Conservation (phyloP, 2,797 vertebrate genomes). For the Rhynchonycteris naso region DNA sequence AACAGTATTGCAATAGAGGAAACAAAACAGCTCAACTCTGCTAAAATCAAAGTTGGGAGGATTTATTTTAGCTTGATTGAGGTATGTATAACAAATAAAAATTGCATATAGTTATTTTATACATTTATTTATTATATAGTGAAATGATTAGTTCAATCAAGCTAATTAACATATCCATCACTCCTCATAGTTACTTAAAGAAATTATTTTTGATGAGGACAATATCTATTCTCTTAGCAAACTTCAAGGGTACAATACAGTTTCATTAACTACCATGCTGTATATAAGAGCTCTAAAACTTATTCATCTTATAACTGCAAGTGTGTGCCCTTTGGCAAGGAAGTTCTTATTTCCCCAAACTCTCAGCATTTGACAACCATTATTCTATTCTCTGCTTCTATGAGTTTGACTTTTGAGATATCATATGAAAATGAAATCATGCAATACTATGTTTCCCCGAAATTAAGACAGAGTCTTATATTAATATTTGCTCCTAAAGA, state of each 20-base stretch:
- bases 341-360: too few relatives aligned
- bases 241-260: neutral
- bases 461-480: too few relatives aligned
- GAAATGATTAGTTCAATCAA: neutral
- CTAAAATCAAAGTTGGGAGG: neutral
- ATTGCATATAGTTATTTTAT: neutral
- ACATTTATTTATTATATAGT: neutral
- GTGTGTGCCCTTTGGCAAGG: neutral
- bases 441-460: too few relatives aligned
- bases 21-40: neutral
- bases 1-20: neutral
- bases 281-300: neutral
- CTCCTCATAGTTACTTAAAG: neutral
- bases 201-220: neutral
- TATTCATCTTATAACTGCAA: neutral
- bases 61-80: neutral
- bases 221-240: neutral
- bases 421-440: neutral
- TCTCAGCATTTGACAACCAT: neutral
- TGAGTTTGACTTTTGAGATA: neutral
- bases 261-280: neutral
- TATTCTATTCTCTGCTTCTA: neutral
- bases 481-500: too few relatives aligned
- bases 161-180: neutral
- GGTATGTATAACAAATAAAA: neutral